Evolutionary conservation across 2,113 vertebrate genomes (phyloP).

Genomic region (Nesoenas mayeri): DNA sequence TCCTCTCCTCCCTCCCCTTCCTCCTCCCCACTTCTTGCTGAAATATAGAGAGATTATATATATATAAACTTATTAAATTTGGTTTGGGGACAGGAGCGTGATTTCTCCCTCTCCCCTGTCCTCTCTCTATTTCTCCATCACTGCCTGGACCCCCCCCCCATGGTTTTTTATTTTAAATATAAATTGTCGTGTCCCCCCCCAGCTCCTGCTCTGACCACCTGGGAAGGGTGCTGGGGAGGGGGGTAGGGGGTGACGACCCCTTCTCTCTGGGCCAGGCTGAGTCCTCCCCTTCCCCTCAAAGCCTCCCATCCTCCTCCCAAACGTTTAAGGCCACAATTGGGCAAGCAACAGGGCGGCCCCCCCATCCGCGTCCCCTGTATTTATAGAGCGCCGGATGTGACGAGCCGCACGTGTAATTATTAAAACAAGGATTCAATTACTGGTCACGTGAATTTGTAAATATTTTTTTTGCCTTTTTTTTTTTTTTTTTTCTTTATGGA

Average conservation of each 20-base stretch:
- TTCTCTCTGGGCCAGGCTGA: conserved; percentile 34
- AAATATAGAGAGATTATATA: conserved; percentile 80
- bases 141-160: not conserved
- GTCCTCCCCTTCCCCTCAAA: not conserved
- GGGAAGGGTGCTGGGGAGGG: not conserved
- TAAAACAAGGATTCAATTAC: conserved; percentile 82
- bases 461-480: conserved; percentile 63
- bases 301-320: not conserved
- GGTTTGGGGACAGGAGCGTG: conserved; percentile 70
- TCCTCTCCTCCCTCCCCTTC: conserved; percentile 47
- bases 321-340: conserved; percentile 56
- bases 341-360: conserved; percentile 48
- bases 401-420: conserved; percentile 85
- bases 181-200: conserved; percentile 20
- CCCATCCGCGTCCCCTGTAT: conserved; percentile 79
- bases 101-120: conserved; percentile 56
- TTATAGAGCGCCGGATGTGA: conserved; percentile 83
- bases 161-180: conserved; percentile 59
- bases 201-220: conserved; percentile 1
- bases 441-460: conserved; percentile 87
- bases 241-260: not conserved
- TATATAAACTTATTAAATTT: conserved; percentile 78
- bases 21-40: conserved; percentile 57
- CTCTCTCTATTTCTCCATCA: conserved; percentile 40
- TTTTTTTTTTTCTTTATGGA: conserved; percentile 86